These are phyloP conservation scores for Damaliscus lunatus DNA, from an alignment of 2,113 vertebrate genomes.

Conservation along the genomic window DNA sequence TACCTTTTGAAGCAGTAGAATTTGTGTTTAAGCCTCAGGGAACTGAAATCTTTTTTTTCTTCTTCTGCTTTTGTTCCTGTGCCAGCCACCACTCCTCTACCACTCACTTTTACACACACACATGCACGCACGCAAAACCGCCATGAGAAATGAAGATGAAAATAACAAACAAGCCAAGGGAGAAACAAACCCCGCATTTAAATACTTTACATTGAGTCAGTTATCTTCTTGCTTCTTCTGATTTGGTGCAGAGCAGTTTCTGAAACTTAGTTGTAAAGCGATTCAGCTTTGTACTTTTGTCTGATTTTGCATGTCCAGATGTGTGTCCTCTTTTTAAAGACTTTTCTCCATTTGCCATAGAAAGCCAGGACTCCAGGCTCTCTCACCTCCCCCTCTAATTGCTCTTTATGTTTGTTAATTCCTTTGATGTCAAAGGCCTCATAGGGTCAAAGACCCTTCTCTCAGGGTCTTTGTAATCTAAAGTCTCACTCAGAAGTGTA, in stretches of 20 bases:
- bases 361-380: not conserved
- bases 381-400: not conserved
- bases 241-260: not conserved
- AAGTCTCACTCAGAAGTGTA: not conserved
- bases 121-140: too few relatives aligned
- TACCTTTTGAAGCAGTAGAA: not conserved
- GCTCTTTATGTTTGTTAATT: slow-evolving; percentile 30
- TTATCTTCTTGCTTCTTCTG: not conserved
- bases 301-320: not conserved
- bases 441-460: not conserved
- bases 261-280: not conserved
- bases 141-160: slow-evolving; percentile 6
- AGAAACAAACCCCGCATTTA: not conserved
- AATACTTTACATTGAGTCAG: not conserved
- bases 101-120: not conserved
- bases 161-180: not conserved
- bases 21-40: not conserved
- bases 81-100: not conserved
- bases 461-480: slow-evolving; percentile 18
- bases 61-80: not conserved
- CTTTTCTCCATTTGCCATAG: not conserved
- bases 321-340: not conserved
- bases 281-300: not conserved
- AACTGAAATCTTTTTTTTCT: not conserved
- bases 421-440: slow-evolving; percentile 26